Conservation (phyloP, 2,113 vertebrate genomes). For the Amazona guildingii region DNA sequence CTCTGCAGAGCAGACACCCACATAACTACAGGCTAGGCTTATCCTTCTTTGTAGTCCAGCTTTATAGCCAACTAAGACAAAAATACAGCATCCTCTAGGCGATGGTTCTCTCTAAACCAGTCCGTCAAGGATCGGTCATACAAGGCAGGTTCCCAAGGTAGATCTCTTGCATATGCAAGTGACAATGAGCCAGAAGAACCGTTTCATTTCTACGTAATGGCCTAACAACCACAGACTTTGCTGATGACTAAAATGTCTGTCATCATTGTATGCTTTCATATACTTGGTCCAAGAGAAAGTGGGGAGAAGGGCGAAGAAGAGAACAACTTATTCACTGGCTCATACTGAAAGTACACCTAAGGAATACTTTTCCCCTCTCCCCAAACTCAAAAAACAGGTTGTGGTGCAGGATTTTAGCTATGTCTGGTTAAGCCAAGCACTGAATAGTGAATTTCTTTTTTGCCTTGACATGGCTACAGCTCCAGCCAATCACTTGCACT, state of each 20-base stretch:
- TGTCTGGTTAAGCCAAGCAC: neutral
- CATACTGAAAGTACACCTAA: neutral
- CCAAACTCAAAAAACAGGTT: neutral
- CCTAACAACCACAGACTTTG: neutral
- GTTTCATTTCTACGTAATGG: neutral
- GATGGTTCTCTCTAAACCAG: neutral
- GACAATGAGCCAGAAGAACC: neutral
- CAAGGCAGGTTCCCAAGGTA: neutral
- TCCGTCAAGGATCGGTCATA: neutral
- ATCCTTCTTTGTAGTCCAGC: neutral
- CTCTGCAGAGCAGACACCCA: neutral
- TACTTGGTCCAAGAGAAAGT: neutral
- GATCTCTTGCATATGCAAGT: neutral
- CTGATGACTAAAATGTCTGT: neutral
- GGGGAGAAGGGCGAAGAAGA: neutral
- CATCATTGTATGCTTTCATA: neutral
- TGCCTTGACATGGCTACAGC: neutral
- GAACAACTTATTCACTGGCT: neutral
- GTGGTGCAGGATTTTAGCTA: neutral
- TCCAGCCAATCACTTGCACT: accelerated
- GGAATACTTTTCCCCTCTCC: neutral
- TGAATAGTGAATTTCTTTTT: neutral
- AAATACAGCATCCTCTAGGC: neutral
- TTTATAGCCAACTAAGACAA: neutral
- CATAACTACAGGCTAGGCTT: neutral